Conservation (phyloP, 2,888 invertebrate species). For the Metalampra italica region DNA sequence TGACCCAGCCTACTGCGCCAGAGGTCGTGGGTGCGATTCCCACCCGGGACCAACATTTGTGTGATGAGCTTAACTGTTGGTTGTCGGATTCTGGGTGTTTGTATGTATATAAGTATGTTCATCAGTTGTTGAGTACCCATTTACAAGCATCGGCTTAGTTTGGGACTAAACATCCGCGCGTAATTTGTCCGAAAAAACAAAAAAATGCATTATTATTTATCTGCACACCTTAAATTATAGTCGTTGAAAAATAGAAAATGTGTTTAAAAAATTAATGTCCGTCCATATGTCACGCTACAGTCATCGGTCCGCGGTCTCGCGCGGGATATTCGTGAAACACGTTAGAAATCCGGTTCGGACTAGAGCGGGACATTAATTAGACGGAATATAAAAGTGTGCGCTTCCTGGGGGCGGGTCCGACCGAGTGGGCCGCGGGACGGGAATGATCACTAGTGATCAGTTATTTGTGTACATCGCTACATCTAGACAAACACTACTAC, state of each 20-base stretch:
- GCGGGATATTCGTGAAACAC: background rate
- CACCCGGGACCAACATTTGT: too few relatives aligned
- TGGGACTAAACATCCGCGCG: too few relatives aligned
- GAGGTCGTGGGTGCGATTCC: too few relatives aligned
- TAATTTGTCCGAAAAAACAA: too few relatives aligned
- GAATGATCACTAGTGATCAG: conserved; percentile 37
- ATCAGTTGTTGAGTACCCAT: too few relatives aligned
- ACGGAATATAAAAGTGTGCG: background rate
- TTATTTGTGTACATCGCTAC: conserved; percentile 40
- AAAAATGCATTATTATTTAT: too few relatives aligned
- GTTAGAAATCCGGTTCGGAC: background rate
- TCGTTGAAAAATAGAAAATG: background rate
- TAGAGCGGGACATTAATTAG: background rate
- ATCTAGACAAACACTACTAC: conserved; percentile 34
- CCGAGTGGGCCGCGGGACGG: conserved; percentile 38
- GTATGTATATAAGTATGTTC: too few relatives aligned
- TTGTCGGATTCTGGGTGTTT: too few relatives aligned
- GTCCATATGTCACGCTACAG: background rate
- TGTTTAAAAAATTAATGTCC: background rate
- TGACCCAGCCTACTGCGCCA: too few relatives aligned
- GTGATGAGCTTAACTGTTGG: too few relatives aligned
- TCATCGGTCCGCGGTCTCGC: background rate
- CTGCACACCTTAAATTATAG: too few relatives aligned
- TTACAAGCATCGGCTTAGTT: too few relatives aligned
- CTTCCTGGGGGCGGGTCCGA: conserved; percentile 25